Base-by-base conservation (phyloP, 2,888 invertebrate species). In the Arge pagana region DNA sequence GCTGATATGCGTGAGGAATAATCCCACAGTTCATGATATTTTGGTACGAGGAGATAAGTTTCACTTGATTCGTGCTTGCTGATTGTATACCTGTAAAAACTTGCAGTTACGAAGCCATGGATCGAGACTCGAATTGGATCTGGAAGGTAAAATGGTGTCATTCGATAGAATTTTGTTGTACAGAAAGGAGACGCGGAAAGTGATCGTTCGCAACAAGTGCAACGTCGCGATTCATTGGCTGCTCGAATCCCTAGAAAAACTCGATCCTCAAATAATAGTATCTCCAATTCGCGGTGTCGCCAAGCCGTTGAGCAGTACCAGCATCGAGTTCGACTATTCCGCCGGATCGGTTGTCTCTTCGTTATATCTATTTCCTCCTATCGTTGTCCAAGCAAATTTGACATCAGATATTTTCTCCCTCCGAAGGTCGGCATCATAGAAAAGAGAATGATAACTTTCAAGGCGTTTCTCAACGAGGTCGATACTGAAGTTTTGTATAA, bases 101-200 rank as follows among this genome's bases (percentile, higher is more conserved):
- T 28, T 11, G 33, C 73, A 79, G 58, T 66, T 86, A 4, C 68
- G 74, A 8, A 81, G 82, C 58, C 78, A 72, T 31, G 84, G 84
- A 15, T 78, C 81, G 4, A 74, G 79, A 37, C 77, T 85, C 30
- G 72, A 77, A 13, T 77, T 85, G 33, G 79, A 68, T 35, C 50
- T 80, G 3, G 64, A 66, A 2, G 73, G 75, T 2, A 79, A 75
- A 52, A 48, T 59, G 4, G 52, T 79, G 69, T 76, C 77, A 48
- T 85, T 85, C 52, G 83, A 82, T n/a, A 80, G 80, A 53, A 74
- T 80, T 16, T 70, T 84, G 26, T 66, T 85, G 0, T 78, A 82
- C 57, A 77, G 80, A 39, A 77, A 77, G 35, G 80, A 78, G 61
- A 79, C 74, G 26, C 79, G 80, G 53, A 77, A 73, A 53, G 71